Evolutionary conservation across 2,888 invertebrate genomes (phyloP).

Genomic region (Cerceris rybyensis): DNA sequence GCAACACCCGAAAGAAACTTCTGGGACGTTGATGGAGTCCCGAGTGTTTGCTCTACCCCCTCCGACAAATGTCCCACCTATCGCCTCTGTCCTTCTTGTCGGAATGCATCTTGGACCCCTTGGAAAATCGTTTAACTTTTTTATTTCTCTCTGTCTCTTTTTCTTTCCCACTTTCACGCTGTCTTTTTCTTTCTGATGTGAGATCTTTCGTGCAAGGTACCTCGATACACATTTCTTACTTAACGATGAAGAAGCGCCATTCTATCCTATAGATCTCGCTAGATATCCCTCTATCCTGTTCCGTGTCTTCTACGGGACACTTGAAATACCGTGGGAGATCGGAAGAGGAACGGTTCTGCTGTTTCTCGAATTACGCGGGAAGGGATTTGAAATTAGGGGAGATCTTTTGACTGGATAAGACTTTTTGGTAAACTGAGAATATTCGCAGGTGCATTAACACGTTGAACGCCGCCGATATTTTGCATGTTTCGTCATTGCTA

Average conservation of each 20-base stretch:
- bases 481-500: no score
- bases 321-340: background rate
- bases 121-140: conserved; percentile 40
- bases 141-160: conserved; percentile 6
- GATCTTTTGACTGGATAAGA: no score
- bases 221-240: conserved; percentile 2
- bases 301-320: background rate
- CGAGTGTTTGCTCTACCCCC: conserved; percentile 69
- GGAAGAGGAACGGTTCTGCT: no score
- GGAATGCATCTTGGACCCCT: conserved; percentile 26
- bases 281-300: background rate
- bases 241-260: background rate
- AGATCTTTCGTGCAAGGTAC: background rate
- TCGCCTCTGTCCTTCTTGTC: conserved; percentile 51
- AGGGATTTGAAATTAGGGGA: no score
- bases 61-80: conserved; percentile 76
- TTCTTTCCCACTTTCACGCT: background rate
- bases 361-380: no score
- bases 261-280: background rate
- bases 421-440: no score
- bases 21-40: conserved; percentile 78
- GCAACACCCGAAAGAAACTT: conserved; percentile 76
- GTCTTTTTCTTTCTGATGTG: background rate
- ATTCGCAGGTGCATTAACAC: no score
- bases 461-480: no score